Evolutionary conservation across 2,888 invertebrate genomes (phyloP).

Genomic region (Drosophila ustulata): DNA sequence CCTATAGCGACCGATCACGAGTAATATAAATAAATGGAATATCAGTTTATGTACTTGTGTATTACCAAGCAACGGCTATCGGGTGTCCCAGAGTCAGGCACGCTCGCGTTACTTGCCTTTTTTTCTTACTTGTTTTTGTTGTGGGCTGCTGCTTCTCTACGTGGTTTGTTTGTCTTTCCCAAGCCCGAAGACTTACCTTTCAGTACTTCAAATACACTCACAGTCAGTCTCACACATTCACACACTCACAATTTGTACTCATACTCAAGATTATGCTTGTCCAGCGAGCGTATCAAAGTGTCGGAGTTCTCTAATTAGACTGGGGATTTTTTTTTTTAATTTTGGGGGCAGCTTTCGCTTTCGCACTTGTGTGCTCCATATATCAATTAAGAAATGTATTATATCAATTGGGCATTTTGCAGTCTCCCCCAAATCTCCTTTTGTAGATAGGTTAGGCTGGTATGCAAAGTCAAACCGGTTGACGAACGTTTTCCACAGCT

Average conservation of each 20-base stretch:
- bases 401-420: conserved; percentile 1
- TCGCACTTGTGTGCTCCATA: conserved; percentile 43
- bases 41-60: too few species aligned
- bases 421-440: not conserved
- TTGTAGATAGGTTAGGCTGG: not conserved
- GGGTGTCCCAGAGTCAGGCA: not conserved
- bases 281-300: conserved; percentile 59
- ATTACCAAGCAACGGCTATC: not conserved
- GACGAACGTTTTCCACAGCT: conserved; percentile 46
- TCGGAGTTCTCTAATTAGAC: conserved; percentile 67
- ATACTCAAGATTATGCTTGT: conserved; percentile 20
- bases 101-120: not conserved
- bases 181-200: conserved; percentile 49
- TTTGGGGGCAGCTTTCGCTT: conserved; percentile 67
- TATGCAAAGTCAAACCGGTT: conserved; percentile 44
- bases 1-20: too few species aligned
- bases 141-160: conserved; percentile 45
- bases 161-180: conserved; percentile 42
- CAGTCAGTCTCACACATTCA: conserved; percentile 1
- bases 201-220: not conserved
- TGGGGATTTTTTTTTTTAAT: conserved; percentile 15
- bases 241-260: conserved; percentile 63
- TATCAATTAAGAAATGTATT: conserved; percentile 38
- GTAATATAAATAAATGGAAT: too few species aligned
- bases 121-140: conserved; percentile 24